A percentile compares a stretch with the other conserved stretches of the same genome.
These are phyloP conservation scores for Pyrrhura leucotis DNA, from an alignment of 2,797 vertebrate species.

Conservation along the genomic window DNA sequence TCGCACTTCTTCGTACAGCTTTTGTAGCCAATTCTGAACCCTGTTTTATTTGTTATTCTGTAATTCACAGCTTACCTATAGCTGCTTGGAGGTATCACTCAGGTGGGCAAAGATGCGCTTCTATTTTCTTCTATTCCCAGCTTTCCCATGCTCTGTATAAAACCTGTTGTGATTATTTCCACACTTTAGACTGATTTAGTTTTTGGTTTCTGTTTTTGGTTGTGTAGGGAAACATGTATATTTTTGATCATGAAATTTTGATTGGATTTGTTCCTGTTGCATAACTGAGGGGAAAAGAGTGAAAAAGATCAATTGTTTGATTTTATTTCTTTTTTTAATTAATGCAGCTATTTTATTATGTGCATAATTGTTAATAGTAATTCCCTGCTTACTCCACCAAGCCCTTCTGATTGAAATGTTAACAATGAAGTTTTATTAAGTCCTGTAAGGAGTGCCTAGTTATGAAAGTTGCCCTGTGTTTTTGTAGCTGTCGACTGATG, in stretches of 20 bases:
- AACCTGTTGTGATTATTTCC: not conserved
- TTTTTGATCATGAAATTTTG: not conserved
- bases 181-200: fast-evolving
- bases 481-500: not conserved
- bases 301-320: not conserved
- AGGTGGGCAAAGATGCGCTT: fast-evolving
- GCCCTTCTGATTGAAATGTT: not conserved
- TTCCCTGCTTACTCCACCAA: not conserved
- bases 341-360: not conserved
- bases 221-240: not conserved
- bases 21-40: not conserved
- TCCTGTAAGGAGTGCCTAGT: not conserved
- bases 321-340: not conserved
- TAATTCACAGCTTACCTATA: not conserved
- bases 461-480: not conserved
- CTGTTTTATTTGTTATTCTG: not conserved
- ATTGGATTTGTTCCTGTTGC: not conserved
- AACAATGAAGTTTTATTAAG: not conserved
- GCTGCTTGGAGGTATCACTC: not conserved
- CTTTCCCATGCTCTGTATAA: not conserved
- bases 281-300: not conserved
- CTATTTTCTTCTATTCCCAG: not conserved
- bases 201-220: not conserved
- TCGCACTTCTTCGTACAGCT: fast-evolving
- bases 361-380: not conserved